Evolutionary conservation across 2,888 invertebrate genomes (phyloP), one percentile per base, ranked within the genome.

Genomic region (Steinernema hermaphroditum): DNA sequence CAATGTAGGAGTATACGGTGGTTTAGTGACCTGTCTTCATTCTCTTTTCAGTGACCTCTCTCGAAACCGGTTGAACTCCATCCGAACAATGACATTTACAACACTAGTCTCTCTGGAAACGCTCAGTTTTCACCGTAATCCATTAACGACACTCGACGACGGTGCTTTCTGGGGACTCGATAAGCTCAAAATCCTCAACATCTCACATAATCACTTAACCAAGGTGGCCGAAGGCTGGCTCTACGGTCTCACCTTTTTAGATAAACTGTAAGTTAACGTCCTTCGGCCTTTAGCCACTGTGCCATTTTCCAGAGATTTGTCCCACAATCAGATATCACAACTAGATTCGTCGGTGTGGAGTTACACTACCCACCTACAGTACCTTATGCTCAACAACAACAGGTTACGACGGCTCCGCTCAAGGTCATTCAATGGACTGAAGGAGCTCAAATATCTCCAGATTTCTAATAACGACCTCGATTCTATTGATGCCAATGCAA

Each of bases 31-130:
- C 34, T 43, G 34, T n/a, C 4, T 49, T 16, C 27, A n/a, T n/a
- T n/a, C n/a, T n/a, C n/a, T n/a, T 74, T 80, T 32, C 75, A 80
- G 80, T n/a, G 80, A 80, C 49, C 71, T 80, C 32, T 73, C 78
- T 8, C 43, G 78, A 32, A 80, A 80, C n/a, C 70, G 72, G 34
- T 73, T 80, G 24, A 69, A 74, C 14, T 73, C 74, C 49, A 68
- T 80, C 8, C 49, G 70, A 12, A 75, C 76, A 44, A 49, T 79
- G 22, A 72, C 76, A 1, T 80, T 80, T 75, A 75, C 76, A 29
- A 74, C 77, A 22, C 68, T 77, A 4, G 75, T 76, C 8, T 74
- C 75, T 0, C 73, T 80, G 4, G 71, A 50, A 46, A 75, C 79
- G 49, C 75, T 80, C 14, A 75, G 73, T 34, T 50, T 81, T 12